phyloP scores from a whole-genome alignment of 2,888 invertebrate genomes.

The Lasioglossum zephyrum region DNA sequence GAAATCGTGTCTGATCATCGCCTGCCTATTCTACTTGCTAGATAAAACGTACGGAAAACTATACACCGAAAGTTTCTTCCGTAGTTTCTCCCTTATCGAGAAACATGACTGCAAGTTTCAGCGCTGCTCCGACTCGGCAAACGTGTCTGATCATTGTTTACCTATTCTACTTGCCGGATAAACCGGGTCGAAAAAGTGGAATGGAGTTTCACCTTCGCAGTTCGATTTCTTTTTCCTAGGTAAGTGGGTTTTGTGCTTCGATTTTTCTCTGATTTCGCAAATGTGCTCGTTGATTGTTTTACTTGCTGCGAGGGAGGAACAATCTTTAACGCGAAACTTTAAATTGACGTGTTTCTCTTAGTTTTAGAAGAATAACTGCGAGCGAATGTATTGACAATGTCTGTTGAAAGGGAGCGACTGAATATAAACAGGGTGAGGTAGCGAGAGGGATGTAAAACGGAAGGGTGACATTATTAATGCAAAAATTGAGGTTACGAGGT shows the following conservation, averaged over 20 bases:
- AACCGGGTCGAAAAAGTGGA: neutral
- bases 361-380: no score
- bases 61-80: neutral
- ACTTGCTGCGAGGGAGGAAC: neutral
- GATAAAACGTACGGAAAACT: neutral
- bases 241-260: neutral
- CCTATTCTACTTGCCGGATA: neutral
- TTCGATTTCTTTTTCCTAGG: neutral
- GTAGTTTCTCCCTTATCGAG: neutral
- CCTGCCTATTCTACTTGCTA: neutral
- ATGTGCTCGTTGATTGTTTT: neutral
- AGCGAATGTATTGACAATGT: no score
- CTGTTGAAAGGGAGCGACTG: neutral
- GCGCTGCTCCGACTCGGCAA: neutral
- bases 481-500: neutral
- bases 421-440: neutral
- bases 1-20: neutral
- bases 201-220: neutral
- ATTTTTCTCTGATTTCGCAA: neutral
- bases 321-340: neutral
- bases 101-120: neutral
- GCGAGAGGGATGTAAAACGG: neutral
- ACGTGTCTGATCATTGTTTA: conserved; percentile 4
- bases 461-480: neutral
- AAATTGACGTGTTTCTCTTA: no score